Conservation (phyloP, 1,140 invertebrate genomes). For the Zaprionus gabonicus region DNA sequence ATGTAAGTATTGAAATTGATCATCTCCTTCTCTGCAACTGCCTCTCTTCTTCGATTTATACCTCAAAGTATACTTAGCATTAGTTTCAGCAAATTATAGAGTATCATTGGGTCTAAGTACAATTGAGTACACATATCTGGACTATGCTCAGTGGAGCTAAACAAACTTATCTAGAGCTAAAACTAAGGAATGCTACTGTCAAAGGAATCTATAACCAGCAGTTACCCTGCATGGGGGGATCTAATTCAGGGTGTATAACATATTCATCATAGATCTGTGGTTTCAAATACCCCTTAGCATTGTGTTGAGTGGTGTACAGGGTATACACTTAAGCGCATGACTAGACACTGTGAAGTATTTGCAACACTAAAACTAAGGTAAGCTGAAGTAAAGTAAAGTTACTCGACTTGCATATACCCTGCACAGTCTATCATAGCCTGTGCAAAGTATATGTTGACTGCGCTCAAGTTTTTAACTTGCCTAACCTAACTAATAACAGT, state of each 20-base stretch:
- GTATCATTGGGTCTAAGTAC: background rate
- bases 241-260: background rate
- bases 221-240: background rate
- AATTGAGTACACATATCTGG: background rate
- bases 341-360: background rate
- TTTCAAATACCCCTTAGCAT: background rate
- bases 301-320: background rate
- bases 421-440: background rate
- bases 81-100: slow-evolving; percentile 15
- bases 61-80: background rate
- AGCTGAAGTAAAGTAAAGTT: background rate
- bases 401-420: background rate
- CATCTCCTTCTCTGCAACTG: background rate
- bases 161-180: slow-evolving; percentile 13
- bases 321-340: background rate
- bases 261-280: background rate
- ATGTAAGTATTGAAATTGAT: background rate
- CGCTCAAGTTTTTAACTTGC: slow-evolving; percentile 1
- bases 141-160: background rate
- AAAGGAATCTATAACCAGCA: background rate
- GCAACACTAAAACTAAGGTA: slow-evolving; percentile 9
- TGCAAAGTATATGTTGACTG: background rate
- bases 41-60: background rate
- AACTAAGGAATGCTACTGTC: background rate
- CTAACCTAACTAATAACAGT: background rate